Base-by-base conservation (phyloP, 1,140 invertebrate genomes). In the Penaeus indicus region DNA sequence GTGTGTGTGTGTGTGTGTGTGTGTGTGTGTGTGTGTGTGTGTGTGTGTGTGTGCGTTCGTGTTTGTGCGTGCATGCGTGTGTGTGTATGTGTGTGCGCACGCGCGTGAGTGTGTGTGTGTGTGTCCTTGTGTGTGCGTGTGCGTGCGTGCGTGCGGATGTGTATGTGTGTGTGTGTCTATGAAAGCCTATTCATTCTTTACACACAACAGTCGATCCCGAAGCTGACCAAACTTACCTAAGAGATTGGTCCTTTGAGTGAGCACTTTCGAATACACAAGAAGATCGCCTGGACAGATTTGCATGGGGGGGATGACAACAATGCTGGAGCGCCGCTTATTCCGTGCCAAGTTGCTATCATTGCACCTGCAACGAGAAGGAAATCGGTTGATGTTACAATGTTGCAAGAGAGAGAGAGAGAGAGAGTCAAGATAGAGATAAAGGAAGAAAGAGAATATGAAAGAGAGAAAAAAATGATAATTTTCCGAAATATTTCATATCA, bases 301-400 rank as follows among this genome's bases (percentile, higher is more conserved):
- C 94, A 94, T 94, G 3, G 93, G 93, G 38, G 94, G 94, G 89
- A 94, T 94, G 72, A 94, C 94, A 13, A 94, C 94, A 54, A 94
- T 93, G 77, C 94, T 94, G 89, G 93, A 94, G 60, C 94, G 91
- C n/a, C 94, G 92, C 54, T 90, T 90, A 80, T 90, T 90, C 19
- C 86, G 75, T 16, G 89, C 81, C 25, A 91, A 88, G 60, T 89
- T 81, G 60, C 91, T 90, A 21, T 89, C 90, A 22, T 82, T 72
- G 22, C 84, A 91, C 82, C 90, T 91, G 67, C n/a, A 25, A 22
- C n/a, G 84, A 67, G 25, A n/a, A n/a, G 42, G 18, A 64, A 63
- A 21, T 27, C 5, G n/a, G 54, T 21, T 62, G 62, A 62, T n/a
- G 27, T 60, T 47, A 77, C 27, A 84, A 1, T 54, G 10, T 13